Evolutionary conservation across 2,797 vertebrate species (phyloP).

Genomic region (Chelon auratus): DNA sequence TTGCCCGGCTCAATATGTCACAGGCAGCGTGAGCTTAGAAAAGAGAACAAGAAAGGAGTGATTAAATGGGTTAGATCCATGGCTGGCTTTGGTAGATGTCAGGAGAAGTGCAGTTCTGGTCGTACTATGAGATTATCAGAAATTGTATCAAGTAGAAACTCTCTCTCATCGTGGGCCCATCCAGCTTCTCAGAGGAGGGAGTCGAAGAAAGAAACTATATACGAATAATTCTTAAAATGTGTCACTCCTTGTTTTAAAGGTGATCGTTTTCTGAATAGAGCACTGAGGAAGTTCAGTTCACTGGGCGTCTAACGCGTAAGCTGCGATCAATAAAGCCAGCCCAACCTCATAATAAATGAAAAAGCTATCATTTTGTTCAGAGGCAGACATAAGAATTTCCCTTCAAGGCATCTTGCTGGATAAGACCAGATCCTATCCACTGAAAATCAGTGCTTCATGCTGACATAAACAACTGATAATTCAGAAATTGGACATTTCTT

Average conservation of each 20-base stretch:
- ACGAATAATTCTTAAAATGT: slow-evolving; percentile 7
- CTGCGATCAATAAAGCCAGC: slow-evolving; percentile 25
- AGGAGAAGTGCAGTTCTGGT: slow-evolving; percentile 50
- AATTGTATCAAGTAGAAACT: slow-evolving; percentile 54
- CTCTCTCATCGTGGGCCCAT: slow-evolving; percentile 32
- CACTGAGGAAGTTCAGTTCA: slow-evolving; percentile 14
- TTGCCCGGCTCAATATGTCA: slow-evolving; percentile 80
- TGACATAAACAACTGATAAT: slow-evolving; percentile 78
- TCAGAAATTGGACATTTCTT: slow-evolving; percentile 74
- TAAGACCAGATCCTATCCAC: slow-evolving; percentile 46
- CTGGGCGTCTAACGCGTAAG: slow-evolving; percentile 9
- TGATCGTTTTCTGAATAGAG: slow-evolving; percentile 7
- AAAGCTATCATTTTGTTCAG: slow-evolving; percentile 42
- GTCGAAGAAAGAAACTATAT: not conserved
- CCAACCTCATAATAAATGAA: slow-evolving; percentile 15
- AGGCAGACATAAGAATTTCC: slow-evolving; percentile 27
- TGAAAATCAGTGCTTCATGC: slow-evolving; percentile 53
- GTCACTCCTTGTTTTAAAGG: slow-evolving; percentile 12
- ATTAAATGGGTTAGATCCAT: slow-evolving; percentile 71
- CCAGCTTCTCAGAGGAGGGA: slow-evolving; percentile 27
- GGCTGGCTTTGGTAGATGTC: slow-evolving; percentile 64
- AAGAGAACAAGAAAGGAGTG: slow-evolving; percentile 75
- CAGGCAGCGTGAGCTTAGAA: slow-evolving; percentile 64
- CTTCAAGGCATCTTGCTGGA: slow-evolving; percentile 36
- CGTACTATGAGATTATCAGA: slow-evolving; percentile 61